phyloP scores from a whole-genome alignment of 2,113 vertebrate genomes.

The Nothoprocta pentlandii region DNA sequence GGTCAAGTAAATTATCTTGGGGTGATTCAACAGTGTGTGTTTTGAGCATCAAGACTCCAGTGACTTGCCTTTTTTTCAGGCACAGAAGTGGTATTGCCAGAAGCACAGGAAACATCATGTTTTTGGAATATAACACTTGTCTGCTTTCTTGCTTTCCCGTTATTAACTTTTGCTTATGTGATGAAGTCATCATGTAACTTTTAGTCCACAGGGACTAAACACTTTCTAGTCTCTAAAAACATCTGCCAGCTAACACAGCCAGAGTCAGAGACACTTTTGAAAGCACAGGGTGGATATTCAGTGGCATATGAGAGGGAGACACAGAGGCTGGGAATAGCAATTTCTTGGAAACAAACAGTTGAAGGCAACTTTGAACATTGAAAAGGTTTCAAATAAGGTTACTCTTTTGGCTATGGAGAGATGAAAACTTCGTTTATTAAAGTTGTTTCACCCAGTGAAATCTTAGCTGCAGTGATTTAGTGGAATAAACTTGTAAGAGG shows the following conservation, averaged over 20 bases:
- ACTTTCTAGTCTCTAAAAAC: conserved; percentile 63
- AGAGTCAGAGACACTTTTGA: conserved; percentile 53
- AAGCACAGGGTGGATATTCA: conserved; percentile 45
- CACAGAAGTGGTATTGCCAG: conserved; percentile 51
- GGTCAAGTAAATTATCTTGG: background rate
- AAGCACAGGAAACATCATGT: conserved; percentile 60
- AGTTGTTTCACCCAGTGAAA: conserved; percentile 64
- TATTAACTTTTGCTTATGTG: conserved; percentile 57
- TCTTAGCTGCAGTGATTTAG: conserved; percentile 25
- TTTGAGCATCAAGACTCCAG: conserved; percentile 25
- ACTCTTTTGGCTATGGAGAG: conserved; percentile 59
- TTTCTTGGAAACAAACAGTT: conserved; percentile 63
- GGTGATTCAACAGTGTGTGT: background rate
- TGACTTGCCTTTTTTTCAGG: conserved; percentile 53
- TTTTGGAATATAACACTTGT: conserved; percentile 63
- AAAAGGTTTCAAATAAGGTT: conserved; percentile 59
- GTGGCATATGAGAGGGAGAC: conserved; percentile 51
- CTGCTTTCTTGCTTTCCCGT: conserved; percentile 48
- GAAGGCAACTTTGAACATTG: conserved; percentile 55
- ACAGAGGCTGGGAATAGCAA: conserved; percentile 34
- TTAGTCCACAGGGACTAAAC: conserved; percentile 46
- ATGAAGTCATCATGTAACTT: conserved; percentile 64
- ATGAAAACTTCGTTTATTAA: conserved; percentile 68
- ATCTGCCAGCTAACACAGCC: conserved; percentile 43
- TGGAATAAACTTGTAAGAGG: conserved; percentile 51